Evolutionary conservation across 37 sponge, comb jelly and placozoan species (phyloP), one percentile per base, ranked within the genome.

Genomic region (Bolinopsis microptera): DNA sequence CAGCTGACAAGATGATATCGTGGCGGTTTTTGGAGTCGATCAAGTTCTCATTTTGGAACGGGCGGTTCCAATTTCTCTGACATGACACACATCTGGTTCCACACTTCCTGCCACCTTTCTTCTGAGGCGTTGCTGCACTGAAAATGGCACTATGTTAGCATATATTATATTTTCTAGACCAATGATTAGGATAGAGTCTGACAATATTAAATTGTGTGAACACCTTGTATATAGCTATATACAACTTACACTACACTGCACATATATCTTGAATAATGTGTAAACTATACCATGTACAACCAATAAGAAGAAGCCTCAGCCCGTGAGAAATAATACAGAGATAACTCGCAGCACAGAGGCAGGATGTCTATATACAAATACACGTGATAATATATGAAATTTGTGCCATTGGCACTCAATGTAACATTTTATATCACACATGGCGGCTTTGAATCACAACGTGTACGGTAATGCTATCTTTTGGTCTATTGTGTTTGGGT

Each of bases 61-160:
- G 74, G 21, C 21, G 80, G 80, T 77, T 77, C 80, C 80, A 77
- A 77, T 36, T 31, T 77, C 80, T 77, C 80, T 1, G 80, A 77
- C 36, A 77, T 32, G 9, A 48, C 61, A 48, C 61, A 48, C 61
- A 48, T 48, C 61, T 48, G 61, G 61, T 48, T 48, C 61, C 61
- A 48, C 9, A 48, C 61, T 48, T 48, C 61, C 61, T 48, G 61
- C 61, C 61, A 48, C 61, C 61, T 48, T 48, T 48, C 61, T 48
- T 48, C 61, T 13, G 61, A 48, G 61, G 61, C 61, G 80, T 77
- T 77, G 32, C 80, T 77, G 80, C 80, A 77, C 80, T 77, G 80
- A 32, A 32, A 24, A n/a, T 5, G 26, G 74, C 31, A 30, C 13
- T n/a, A 72, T 72, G 31, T 72, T 21, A 72, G 74, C 74, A 21